Percentiles rank a stretch among this genome's conserved stretches.
Conservation (phyloP, 1,140 invertebrate genomes). For the Belonocnema kinseyi region DNA sequence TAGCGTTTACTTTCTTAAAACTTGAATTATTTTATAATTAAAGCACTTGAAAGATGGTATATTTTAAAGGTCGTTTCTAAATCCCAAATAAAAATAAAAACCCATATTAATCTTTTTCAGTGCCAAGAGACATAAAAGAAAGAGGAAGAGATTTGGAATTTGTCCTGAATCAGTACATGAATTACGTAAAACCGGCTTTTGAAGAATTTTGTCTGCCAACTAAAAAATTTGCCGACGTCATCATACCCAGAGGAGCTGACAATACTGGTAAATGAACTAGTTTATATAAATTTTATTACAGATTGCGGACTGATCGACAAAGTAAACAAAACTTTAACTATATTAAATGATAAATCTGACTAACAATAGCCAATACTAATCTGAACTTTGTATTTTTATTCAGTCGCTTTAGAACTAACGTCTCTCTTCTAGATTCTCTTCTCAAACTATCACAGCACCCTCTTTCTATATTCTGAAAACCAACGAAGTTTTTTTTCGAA, state of each 20-base stretch:
- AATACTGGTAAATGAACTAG: slow-evolving; percentile 86
- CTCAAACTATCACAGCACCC: no score
- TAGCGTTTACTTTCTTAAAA: no score
- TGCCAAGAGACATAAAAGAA: slow-evolving; percentile 95
- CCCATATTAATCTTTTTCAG: slow-evolving; percentile 74
- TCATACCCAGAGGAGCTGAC: slow-evolving; percentile 97
- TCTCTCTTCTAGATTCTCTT: neutral
- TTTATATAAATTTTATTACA: slow-evolving; percentile 34
- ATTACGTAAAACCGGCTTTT: slow-evolving; percentile 98
- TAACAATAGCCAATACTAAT: no score
- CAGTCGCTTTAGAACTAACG: neutral
- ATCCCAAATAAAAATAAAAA: neutral
- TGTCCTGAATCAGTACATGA: slow-evolving; percentile 97
- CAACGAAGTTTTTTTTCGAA: no score
- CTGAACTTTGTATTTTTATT: neutral
- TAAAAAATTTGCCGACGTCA: slow-evolving; percentile 99
- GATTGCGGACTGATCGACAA: slow-evolving; percentile 8
- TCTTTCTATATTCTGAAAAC: no score
- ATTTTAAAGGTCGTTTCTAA: neutral
- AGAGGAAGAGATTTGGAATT: slow-evolving; percentile 94
- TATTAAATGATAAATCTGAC: neutral
- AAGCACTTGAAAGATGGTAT: no score
- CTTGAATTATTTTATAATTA: no score
- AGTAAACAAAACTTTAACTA: neutral
- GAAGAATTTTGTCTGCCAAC: slow-evolving; percentile 99